Conservation (phyloP, 2,797 vertebrate species). For the Poeciliopsis gracilis region DNA sequence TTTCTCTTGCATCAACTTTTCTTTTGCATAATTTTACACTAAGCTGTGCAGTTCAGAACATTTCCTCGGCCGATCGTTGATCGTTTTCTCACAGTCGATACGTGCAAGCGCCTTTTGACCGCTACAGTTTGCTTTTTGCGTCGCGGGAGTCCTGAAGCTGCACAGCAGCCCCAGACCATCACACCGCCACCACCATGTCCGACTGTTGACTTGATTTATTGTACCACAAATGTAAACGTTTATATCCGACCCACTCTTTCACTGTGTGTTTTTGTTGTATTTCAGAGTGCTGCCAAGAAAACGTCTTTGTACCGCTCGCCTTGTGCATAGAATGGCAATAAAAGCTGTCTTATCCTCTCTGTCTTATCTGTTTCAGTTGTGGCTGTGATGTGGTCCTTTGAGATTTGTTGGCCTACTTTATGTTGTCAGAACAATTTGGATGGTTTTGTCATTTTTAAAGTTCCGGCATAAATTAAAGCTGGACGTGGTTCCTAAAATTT, state of each 20-base stretch:
- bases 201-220: neutral
- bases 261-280: neutral
- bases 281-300: neutral
- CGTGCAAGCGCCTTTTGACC: neutral
- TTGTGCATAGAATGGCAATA: neutral
- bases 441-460: neutral
- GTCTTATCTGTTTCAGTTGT: neutral
- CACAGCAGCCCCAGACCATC: neutral
- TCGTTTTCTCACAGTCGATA: slow-evolving; percentile 7
- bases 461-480: neutral
- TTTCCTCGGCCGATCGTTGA: neutral
- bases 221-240: neutral
- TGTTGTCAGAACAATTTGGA: neutral
- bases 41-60: slow-evolving; percentile 23
- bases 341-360: neutral
- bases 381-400: neutral
- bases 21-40: slow-evolving; percentile 25
- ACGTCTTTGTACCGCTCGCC: neutral
- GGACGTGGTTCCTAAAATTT: neutral
- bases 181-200: neutral
- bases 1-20: slow-evolving; percentile 23
- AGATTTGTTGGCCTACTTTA: neutral
- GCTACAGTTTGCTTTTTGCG: slow-evolving; percentile 26
- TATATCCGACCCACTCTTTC: neutral
- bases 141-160: neutral